Evolutionary conservation across 2,888 invertebrate genomes (phyloP), one percentile per base, ranked within the genome.

Genomic region (Geophilus truncorum): DNA sequence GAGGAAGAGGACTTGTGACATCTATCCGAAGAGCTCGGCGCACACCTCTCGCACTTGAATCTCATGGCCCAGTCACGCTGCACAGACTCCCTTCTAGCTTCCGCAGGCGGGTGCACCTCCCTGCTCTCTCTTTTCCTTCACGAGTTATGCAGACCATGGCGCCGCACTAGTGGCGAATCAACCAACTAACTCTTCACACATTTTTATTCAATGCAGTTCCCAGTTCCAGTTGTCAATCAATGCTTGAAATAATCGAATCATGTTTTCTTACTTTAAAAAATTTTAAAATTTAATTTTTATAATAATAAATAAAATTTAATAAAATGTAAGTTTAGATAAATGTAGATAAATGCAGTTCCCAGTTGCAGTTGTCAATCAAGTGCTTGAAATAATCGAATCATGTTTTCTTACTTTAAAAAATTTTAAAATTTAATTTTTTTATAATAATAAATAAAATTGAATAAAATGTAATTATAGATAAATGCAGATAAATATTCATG

Each of bases 41-140:
- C 70, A 70, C 70, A 70, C 70, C 70, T 70, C 70, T 70, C 70
- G 70, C 70, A 70, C 70, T 70, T 70, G 70, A 28, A 70, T 70
- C 70, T 70, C 70, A 70, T 70, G 70, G 70, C 70, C 70, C 70
- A 70, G 70, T 70, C 70, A 70, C 70, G 70, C 70, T 70, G 70
- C 70, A 70, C 70, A 70, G 70, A 70, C 70, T 70, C 70, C 70
- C 70, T 70, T 70, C 51, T 70, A 70, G 70, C 70, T 70, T 70
- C 70, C 70, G 70, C 70, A 70, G 70, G 25, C 70, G 70, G 70
- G 25, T 70, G 12, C 70, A 70, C 25, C 70, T 15, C 70, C 70
- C 70, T 28, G 28, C 70, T 10, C 25, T 15, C 28, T 28, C 70
- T 10, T 70, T 70, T 70, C 70, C 28, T 28, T 10, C 10, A 23